These are phyloP conservation scores for Tenodera sinensis DNA, from an alignment of 2,888 invertebrate species.

Conservation along the genomic window DNA sequence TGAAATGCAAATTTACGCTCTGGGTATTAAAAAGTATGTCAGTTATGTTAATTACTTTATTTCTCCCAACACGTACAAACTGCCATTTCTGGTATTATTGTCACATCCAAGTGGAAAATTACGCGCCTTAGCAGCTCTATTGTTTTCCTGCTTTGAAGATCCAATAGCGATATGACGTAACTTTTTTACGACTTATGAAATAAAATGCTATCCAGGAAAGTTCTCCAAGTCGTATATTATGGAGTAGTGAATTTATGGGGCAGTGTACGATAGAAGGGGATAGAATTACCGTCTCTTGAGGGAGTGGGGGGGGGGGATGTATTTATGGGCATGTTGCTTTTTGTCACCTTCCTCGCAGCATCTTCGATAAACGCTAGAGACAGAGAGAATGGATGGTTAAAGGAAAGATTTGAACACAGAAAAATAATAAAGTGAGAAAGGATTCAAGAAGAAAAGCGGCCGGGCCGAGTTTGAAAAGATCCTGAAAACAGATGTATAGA, in stretches of 20 bases:
- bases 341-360: neutral
- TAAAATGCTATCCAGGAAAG: neutral
- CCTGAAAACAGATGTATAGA: no score
- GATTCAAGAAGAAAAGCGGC: no score
- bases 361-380: neutral
- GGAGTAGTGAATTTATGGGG: neutral
- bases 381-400: neutral
- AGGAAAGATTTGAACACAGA: neutral
- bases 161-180: neutral
- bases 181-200: neutral
- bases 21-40: no score
- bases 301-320: neutral
- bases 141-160: neutral
- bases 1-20: no score
- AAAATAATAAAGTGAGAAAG: no score
- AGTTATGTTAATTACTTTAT: no score
- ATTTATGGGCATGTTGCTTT: neutral
- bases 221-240: neutral
- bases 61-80: no score
- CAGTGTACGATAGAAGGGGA: neutral
- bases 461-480: no score
- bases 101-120: no score
- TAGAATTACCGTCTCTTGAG: neutral
- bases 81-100: no score
- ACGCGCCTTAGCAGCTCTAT: neutral